Percentiles rank a stretch among this genome's conserved stretches.
phyloP scores from a whole-genome alignment of 2,888 invertebrate genomes.

The Ceraclea dissimilis region DNA sequence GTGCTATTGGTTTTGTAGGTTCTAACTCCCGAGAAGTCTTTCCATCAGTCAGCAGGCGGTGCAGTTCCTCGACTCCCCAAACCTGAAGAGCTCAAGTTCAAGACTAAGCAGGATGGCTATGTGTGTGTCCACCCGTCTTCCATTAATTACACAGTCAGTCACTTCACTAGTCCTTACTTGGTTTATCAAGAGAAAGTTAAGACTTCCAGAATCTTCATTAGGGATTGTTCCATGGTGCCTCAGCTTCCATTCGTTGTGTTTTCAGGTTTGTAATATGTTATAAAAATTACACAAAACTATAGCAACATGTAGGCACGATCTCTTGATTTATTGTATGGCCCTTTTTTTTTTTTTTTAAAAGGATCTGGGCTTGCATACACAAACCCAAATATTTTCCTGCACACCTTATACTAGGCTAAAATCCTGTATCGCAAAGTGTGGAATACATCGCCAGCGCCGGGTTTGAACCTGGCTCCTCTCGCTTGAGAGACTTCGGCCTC shows the following conservation, averaged over 20 bases:
- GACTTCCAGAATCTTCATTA: conserved; percentile 69
- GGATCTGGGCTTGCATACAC: too few relatives aligned
- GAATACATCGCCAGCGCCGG: too few relatives aligned
- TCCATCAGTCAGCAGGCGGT: conserved; percentile 62
- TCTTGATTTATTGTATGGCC: too few relatives aligned
- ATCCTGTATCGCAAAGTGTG: too few relatives aligned
- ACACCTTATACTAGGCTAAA: too few relatives aligned
- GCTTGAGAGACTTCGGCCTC: too few relatives aligned
- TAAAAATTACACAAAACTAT: neutral
- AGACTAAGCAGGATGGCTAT: conserved; percentile 65
- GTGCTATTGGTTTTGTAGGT: too few relatives aligned
- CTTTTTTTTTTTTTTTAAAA: too few relatives aligned
- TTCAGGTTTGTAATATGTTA: conserved; percentile 35
- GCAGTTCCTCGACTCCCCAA: conserved; percentile 64
- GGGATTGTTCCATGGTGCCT: conserved; percentile 76
- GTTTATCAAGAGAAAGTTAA: conserved; percentile 80
- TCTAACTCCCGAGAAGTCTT: conserved; percentile 70
- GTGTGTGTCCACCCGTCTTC: conserved; percentile 73
- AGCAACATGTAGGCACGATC: too few relatives aligned
- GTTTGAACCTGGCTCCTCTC: too few relatives aligned
- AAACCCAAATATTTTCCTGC: too few relatives aligned
- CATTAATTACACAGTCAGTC: conserved; percentile 56
- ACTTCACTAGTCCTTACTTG: conserved; percentile 67
- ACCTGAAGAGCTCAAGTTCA: conserved; percentile 66
- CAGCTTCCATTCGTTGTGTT: conserved; percentile 65